phyloP scores from a whole-genome alignment of 2,113 vertebrate species.

The Burhinus bistriatus region DNA sequence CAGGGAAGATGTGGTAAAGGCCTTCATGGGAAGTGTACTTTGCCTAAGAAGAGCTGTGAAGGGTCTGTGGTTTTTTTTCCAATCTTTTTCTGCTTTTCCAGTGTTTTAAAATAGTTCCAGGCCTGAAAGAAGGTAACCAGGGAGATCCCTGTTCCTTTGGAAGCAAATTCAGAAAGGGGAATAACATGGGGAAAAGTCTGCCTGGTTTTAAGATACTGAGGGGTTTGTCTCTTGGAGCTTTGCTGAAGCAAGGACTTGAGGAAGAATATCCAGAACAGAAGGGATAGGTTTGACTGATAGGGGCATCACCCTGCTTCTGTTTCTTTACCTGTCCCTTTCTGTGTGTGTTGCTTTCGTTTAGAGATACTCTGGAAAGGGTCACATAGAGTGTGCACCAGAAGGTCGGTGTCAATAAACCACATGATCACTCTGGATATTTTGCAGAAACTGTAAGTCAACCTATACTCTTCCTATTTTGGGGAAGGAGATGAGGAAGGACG shows the following conservation, averaged over 20 bases:
- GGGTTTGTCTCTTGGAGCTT: background rate
- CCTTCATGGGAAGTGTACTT: background rate
- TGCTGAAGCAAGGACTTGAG: background rate
- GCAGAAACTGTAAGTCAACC: background rate
- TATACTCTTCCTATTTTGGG: background rate
- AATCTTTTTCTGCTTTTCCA: background rate
- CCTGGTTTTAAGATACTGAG: background rate
- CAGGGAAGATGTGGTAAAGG: background rate
- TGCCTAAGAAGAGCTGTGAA: background rate
- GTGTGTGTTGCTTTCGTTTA: background rate
- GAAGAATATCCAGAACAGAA: background rate
- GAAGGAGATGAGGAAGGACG: background rate
- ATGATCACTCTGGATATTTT: background rate
- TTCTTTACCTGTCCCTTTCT: background rate
- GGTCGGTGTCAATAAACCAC: background rate
- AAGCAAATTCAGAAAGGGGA: background rate
- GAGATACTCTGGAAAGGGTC: background rate
- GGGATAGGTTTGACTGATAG: background rate
- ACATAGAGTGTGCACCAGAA: background rate
- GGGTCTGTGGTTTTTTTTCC: background rate
- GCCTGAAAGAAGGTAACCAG: background rate
- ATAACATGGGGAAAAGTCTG: background rate
- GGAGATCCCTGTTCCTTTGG: background rate
- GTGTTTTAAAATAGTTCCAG: background rate
- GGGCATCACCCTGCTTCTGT: background rate